Evolutionary conservation across 1,140 invertebrate species (phyloP).

Genomic region (Anagrus nilaparvatae): DNA sequence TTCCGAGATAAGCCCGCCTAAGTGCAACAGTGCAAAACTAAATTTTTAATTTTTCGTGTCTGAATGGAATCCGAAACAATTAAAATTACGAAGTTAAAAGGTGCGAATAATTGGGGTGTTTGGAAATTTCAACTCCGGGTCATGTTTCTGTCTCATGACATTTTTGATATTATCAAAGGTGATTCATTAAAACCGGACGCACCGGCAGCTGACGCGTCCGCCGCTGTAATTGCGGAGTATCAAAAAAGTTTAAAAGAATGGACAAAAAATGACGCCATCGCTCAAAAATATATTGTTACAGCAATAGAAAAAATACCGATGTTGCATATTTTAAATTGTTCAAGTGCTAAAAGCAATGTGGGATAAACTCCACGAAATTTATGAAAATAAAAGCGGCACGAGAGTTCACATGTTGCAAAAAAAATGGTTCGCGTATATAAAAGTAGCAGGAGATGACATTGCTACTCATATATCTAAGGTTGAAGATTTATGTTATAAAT

Average conservation of each 20-base stretch:
- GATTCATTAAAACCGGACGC: not conserved
- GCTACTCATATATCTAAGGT: slow-evolving; percentile 23
- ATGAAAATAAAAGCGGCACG: slow-evolving; percentile 26
- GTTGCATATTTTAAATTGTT: slow-evolving; percentile 23
- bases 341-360: slow-evolving; percentile 25
- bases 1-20: too few relatives aligned
- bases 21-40: too few relatives aligned
- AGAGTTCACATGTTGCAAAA: slow-evolving; percentile 23
- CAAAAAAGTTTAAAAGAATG: not conserved
- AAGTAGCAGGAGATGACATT: slow-evolving; percentile 11
- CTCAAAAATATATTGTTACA: slow-evolving; percentile 20
- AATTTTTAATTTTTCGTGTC: too few relatives aligned
- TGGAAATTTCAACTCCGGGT: not conserved
- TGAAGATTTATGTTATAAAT: slow-evolving; percentile 19
- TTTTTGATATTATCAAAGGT: not conserved
- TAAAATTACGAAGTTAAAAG: not conserved
- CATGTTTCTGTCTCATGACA: not conserved
- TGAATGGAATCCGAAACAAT: not conserved
- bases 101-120: not conserved
- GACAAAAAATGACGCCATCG: slow-evolving; percentile 1
- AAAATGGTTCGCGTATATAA: slow-evolving; percentile 23
- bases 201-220: not conserved
- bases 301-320: slow-evolving; percentile 18
- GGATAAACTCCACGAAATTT: slow-evolving; percentile 23
- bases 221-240: not conserved